Conservation (phyloP, 1,140 invertebrate genomes). For the Trialeurodes vaporariorum region DNA sequence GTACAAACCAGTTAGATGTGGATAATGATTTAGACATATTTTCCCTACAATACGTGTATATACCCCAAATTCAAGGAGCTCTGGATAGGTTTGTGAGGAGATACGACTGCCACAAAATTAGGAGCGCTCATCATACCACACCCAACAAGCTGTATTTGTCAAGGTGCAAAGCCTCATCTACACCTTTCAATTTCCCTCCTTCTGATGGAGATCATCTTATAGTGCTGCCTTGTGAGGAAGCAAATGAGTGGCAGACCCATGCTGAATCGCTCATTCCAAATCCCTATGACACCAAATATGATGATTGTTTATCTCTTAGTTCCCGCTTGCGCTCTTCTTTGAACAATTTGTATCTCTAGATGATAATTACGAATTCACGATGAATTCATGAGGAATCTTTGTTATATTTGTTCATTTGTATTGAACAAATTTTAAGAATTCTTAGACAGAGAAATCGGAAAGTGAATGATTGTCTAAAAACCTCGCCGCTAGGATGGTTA, state of each 20-base stretch:
- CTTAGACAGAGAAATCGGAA: too few species aligned
- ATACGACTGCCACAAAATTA: not conserved
- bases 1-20: not conserved
- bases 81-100: not conserved
- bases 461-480: too few species aligned
- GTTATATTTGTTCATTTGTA: too few species aligned
- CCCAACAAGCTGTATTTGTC: not conserved
- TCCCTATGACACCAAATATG: not conserved
- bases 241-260: not conserved
- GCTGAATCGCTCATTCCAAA: not conserved
- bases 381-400: too few species aligned
- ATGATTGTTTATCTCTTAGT: not conserved
- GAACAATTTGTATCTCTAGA: not conserved
- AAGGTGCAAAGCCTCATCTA: not conserved
- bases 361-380: too few species aligned
- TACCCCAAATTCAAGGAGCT: not conserved
- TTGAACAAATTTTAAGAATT: too few species aligned
- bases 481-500: too few species aligned
- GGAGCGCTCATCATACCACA: not conserved
- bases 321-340: not conserved
- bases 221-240: not conserved
- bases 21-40: not conserved
- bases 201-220: not conserved
- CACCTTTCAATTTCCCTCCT: not conserved
- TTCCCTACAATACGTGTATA: not conserved